These are phyloP conservation scores for Globicephala melas DNA, from an alignment of 2,113 vertebrate species.

Conservation along the genomic window DNA sequence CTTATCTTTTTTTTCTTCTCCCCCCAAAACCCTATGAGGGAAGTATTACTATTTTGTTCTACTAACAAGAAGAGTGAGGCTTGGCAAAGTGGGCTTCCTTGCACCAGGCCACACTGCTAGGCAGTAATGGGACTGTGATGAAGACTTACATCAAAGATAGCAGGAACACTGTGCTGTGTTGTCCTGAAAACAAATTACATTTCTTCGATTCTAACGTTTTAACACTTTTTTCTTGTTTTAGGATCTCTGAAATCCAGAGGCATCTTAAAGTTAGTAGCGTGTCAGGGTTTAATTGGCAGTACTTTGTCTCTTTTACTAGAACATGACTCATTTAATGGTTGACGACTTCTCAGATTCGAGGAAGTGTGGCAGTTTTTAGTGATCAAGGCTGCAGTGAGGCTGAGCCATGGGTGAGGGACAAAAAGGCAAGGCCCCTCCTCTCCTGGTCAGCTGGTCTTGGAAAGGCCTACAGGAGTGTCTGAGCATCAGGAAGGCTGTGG, in stretches of 20 bases:
- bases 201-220: not conserved
- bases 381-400: not conserved
- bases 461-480: not conserved
- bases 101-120: not conserved
- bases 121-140: not conserved
- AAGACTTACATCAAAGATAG: not conserved
- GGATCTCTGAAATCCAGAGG: not conserved
- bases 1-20: not conserved
- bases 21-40: not conserved
- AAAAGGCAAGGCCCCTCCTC: not conserved
- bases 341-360: not conserved
- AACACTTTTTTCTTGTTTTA: not conserved
- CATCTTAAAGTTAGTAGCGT: not conserved
- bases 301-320: not conserved
- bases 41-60: not conserved
- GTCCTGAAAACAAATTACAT: not conserved
- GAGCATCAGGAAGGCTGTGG: not conserved
- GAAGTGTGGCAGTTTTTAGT: not conserved
- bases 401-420: not conserved
- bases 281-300: not conserved
- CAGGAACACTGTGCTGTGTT: not conserved
- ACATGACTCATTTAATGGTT: not conserved
- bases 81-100: not conserved
- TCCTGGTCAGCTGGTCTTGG: not conserved
- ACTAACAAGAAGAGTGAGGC: not conserved